phyloP scores from a whole-genome alignment of 1,140 invertebrate genomes.

The Rhopalosiphum maidis region DNA sequence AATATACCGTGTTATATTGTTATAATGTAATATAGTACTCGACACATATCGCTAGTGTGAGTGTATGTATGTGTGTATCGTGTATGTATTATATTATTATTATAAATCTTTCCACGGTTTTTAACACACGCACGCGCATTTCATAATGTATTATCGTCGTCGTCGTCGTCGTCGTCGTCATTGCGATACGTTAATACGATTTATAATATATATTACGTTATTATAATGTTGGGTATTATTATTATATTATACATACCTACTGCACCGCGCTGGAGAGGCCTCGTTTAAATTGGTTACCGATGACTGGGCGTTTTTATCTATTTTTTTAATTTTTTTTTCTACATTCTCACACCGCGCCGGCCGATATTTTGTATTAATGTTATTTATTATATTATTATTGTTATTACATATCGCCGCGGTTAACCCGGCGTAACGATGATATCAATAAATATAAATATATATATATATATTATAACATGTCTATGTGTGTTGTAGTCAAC shows the following conservation, averaged over 20 bases:
- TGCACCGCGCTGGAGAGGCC: not conserved
- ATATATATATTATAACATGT: not conserved
- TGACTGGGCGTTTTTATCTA: constrained; percentile 42
- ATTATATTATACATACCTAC: not conserved
- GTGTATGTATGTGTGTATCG: not conserved
- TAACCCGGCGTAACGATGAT: constrained; percentile 14
- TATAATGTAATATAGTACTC: constrained; percentile 38
- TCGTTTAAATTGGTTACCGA: constrained; percentile 50
- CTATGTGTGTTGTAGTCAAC: not conserved
- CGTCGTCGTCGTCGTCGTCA: not conserved
- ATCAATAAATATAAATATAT: not conserved
- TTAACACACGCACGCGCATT: not conserved
- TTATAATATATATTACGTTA: not conserved
- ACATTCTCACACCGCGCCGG: constrained; percentile 25
- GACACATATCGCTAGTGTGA: not conserved
- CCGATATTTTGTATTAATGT: not conserved
- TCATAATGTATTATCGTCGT: not conserved
- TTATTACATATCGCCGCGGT: not conserved
- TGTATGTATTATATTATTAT: not conserved
- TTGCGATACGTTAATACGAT: constrained; percentile 26
- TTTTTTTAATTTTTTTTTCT: not conserved
- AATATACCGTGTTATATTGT: constrained; percentile 22
- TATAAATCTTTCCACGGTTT: constrained; percentile 30
- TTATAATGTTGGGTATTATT: not conserved
- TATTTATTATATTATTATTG: constrained; percentile 30